Percentiles rank a stretch among this genome's conserved stretches.
These are phyloP conservation scores for Bufo bufo DNA, from an alignment of 2,113 vertebrate species.

Conservation along the genomic window DNA sequence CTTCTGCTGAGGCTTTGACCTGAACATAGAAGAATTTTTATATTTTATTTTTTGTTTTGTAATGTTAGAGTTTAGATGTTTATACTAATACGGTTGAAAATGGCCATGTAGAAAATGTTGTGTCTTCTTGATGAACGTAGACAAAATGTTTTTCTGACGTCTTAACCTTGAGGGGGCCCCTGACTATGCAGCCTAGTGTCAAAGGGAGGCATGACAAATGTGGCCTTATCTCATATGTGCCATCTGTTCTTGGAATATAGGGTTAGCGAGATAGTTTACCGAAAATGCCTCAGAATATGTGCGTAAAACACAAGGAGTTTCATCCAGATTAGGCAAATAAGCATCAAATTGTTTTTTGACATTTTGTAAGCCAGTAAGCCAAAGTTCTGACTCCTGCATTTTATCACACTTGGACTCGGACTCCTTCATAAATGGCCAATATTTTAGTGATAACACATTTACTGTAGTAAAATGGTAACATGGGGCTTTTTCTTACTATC, in stretches of 20 bases:
- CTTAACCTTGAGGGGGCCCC: slow-evolving; percentile 30
- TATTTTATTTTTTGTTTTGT: not conserved
- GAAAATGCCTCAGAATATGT: not conserved
- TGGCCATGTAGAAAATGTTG: not conserved
- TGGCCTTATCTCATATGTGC: slow-evolving; percentile 21
- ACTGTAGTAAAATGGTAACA: no score
- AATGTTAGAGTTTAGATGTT: not conserved
- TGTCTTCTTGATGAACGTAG: not conserved
- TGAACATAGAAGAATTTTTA: not conserved
- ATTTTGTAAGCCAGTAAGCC: not conserved
- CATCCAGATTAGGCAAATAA: not conserved
- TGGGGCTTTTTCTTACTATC: no score
- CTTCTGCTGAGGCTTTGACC: not conserved
- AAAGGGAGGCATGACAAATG: not conserved
- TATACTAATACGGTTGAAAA: not conserved
- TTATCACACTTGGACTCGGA: no score
- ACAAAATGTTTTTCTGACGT: not conserved
- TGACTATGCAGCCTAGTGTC: not conserved
- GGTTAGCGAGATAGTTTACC: slow-evolving; percentile 20
- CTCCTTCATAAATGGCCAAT: no score
- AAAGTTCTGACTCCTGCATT: no score
- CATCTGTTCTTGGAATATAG: slow-evolving; percentile 33
- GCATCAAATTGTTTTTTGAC: not conserved
- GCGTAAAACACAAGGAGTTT: not conserved
- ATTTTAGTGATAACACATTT: no score